phyloP scores from a whole-genome alignment of 2,888 invertebrate genomes.

The Mantis religiosa region DNA sequence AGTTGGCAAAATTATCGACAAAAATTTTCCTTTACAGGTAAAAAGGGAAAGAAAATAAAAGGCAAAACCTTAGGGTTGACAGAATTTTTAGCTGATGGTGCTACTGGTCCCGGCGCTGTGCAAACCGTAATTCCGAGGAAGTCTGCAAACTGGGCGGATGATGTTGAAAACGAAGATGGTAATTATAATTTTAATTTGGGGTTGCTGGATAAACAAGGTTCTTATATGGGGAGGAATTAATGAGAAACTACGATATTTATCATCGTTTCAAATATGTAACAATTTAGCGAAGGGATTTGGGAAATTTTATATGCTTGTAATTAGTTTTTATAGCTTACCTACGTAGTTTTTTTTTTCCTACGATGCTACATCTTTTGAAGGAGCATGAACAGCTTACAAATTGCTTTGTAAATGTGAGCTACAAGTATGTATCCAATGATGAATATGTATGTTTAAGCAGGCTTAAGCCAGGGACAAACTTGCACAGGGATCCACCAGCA shows the following conservation, averaged over 20 bases:
- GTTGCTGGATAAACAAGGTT: no score
- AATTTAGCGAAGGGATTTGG: no score
- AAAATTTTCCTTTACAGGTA: constrained; percentile 53
- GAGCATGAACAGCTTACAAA: no score
- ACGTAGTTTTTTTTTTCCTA: no score
- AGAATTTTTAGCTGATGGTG: constrained; percentile 69
- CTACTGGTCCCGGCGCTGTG: constrained; percentile 49
- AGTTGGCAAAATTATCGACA: constrained; percentile 39
- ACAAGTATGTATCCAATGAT: background rate
- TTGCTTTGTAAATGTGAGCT: no score
- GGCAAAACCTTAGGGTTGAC: constrained; percentile 77
- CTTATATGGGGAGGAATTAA: no score
- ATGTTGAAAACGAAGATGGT: constrained; percentile 75
- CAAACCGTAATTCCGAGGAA: constrained; percentile 51
- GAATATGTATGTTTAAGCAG: background rate
- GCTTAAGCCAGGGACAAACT: constrained; percentile 1
- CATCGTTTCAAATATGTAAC: no score
- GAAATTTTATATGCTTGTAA: no score
- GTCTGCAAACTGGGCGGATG: constrained; percentile 70
- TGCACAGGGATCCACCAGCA: background rate
- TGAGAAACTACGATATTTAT: no score
- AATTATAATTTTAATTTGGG: constrained; percentile 43
- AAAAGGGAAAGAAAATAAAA: constrained; percentile 82
- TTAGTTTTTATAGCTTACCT: no score
- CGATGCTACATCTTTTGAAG: no score